Conservation (phyloP, 2,888 invertebrate genomes). For the Catocala sponsa region DNA sequence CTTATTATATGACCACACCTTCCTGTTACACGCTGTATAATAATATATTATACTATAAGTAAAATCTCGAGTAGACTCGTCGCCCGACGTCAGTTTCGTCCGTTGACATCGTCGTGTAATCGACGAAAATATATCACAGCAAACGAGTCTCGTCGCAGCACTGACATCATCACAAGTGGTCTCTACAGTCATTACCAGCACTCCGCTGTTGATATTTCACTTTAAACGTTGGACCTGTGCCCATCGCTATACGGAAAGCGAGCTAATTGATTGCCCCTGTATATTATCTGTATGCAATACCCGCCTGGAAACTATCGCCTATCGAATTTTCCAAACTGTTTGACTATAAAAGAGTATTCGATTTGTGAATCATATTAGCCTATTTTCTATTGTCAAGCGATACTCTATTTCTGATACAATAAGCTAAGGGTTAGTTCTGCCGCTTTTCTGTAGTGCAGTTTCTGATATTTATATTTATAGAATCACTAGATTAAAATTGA, state of each 20-base stretch:
- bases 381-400: too few species aligned
- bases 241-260: conserved; percentile 32
- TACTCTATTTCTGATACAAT: too few species aligned
- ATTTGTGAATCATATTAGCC: not conserved
- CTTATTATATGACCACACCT: too few species aligned
- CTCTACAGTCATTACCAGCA: conserved; percentile 9
- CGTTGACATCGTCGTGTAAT: not conserved
- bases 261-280: conserved; percentile 45
- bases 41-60: not conserved
- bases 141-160: not conserved
- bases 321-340: conserved; percentile 29
- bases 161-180: conserved; percentile 6
- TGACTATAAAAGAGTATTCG: conserved; percentile 1
- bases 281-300: conserved; percentile 26
- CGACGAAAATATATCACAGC: conserved; percentile 1
- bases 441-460: too few species aligned
- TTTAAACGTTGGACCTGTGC: conserved; percentile 46
- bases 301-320: conserved; percentile 34
- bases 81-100: not conserved
- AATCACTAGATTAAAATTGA: too few species aligned
- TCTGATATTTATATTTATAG: too few species aligned
- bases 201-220: conserved; percentile 28
- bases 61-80: not conserved
- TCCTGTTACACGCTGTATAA: not conserved
- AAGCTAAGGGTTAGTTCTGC: too few species aligned